A percentile compares a stretch with the other conserved stretches of the same genome.
Conservation (phyloP, 2,797 vertebrate genomes). For the Aquila chrysaetos region DNA sequence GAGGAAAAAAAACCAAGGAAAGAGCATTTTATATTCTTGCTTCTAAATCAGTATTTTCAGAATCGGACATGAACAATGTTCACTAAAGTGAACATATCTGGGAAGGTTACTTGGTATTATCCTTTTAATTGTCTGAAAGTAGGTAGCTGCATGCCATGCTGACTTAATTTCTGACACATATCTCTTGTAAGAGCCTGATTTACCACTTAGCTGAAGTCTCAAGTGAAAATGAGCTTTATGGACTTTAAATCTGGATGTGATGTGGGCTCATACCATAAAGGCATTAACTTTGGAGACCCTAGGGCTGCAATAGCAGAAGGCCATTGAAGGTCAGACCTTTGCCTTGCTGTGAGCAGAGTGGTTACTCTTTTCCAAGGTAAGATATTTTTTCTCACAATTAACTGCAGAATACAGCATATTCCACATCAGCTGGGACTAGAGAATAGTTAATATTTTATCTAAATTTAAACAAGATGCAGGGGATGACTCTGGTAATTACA, state of each 20-base stretch:
- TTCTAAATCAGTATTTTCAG: not conserved
- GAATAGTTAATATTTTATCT: constrained; percentile 13
- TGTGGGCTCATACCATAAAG: not conserved
- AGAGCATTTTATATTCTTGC: not conserved
- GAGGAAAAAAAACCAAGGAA: not conserved
- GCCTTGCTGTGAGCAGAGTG: not conserved
- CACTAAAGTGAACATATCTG: not conserved
- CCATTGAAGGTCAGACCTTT: not conserved
- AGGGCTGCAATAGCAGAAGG: not conserved
- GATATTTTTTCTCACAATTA: not conserved
- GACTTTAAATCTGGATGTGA: not conserved
- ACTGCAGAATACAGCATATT: not conserved
- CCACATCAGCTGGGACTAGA: not conserved
- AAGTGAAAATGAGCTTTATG: not conserved
- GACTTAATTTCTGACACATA: not conserved
- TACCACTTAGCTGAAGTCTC: not conserved
- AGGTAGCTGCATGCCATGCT: not conserved
- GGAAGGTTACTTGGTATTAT: not conserved
- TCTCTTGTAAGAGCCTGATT: not conserved
- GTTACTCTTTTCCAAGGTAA: not conserved
- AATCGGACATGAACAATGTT: not conserved
- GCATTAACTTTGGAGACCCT: not conserved
- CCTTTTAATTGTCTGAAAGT: not conserved
- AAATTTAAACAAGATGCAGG: not conserved
- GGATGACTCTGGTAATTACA: constrained; percentile 26